Evolutionary conservation across 2,113 vertebrate species (phyloP), one percentile per base, ranked within the genome.

Genomic region (Salvator merianae): DNA sequence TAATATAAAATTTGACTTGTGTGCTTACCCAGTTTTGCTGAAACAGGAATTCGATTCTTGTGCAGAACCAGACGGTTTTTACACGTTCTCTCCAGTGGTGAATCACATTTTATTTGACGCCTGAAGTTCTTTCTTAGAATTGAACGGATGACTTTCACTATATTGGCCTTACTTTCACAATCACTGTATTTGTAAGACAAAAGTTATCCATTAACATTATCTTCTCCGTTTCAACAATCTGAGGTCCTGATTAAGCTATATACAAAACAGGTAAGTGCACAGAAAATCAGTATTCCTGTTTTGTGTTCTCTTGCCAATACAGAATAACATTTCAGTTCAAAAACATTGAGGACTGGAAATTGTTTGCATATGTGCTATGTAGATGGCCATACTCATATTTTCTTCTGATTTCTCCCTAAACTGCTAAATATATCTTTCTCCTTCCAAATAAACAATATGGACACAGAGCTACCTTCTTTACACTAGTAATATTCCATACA

Each of bases 101-200:
- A 91, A 26, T 98, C 97, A 40, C 94, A 95, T 93, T 94, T 97
- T 69, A 97, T 96, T 91, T 97, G 96, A 77, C 97, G 97, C 89
- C 97, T 95, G 93, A 97, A 95, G 84, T 98, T 99, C 86, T 99
- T 98, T 90, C 98, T 88, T 93, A 99, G 95, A 87, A 99, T 96
- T 8, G 98, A 97, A 82, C 98, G 98, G 73, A 99, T 98, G 92
- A 97, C 97, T 95, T 98, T 99, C 84, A 99, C 96, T 0, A 97
- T 95, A 91, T 84, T 97, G 81, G 97, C 97, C 94, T 99, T 99
- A 95, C 96, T 97, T 88, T 99, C 98, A 0, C 95, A 96, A 89
- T 97, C 96, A 72, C 98, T 99, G 94, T 66, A 89, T 20, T 72
- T 86, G 75, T 47, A 80, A 59, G 40, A 73, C 86, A 90, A 77